phyloP scores from a whole-genome alignment of 1,140 invertebrate genomes.

The Oscheius sp. region DNA sequence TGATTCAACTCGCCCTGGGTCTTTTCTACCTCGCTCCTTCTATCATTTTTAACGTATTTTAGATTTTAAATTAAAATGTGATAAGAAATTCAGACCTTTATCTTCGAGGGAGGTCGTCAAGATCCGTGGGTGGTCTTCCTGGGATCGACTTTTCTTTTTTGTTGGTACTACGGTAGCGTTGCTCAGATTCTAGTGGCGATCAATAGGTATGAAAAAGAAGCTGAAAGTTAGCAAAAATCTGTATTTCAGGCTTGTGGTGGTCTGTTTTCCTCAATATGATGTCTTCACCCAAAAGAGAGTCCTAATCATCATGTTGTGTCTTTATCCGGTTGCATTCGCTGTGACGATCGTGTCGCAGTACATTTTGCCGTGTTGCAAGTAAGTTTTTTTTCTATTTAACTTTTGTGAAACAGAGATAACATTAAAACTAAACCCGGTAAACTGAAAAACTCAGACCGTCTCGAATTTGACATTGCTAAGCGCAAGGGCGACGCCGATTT shows the following conservation, averaged over 20 bases:
- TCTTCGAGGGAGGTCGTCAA: not conserved
- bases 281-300: not conserved
- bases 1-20: not conserved
- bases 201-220: not conserved
- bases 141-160: not conserved
- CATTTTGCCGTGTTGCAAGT: not conserved
- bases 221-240: not conserved
- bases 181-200: not conserved
- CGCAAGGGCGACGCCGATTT: too few species aligned
- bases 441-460: too few species aligned
- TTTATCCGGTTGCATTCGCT: not conserved
- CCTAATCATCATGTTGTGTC: not conserved
- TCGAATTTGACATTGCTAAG: too few species aligned
- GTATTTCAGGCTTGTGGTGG: not conserved
- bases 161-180: conserved; percentile 7
- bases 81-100: not conserved
- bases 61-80: too few species aligned
- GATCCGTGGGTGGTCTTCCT: not conserved
- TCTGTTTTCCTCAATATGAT: not conserved
- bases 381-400: not conserved
- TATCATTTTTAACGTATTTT: not conserved
- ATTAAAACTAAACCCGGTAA: too few species aligned
- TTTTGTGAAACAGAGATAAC: too few species aligned
- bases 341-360: not conserved
- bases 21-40: not conserved